Evolutionary conservation across 2,113 vertebrate genomes (phyloP), one percentile per base, ranked within the genome.

Genomic region (Pollimyrus isidori): DNA sequence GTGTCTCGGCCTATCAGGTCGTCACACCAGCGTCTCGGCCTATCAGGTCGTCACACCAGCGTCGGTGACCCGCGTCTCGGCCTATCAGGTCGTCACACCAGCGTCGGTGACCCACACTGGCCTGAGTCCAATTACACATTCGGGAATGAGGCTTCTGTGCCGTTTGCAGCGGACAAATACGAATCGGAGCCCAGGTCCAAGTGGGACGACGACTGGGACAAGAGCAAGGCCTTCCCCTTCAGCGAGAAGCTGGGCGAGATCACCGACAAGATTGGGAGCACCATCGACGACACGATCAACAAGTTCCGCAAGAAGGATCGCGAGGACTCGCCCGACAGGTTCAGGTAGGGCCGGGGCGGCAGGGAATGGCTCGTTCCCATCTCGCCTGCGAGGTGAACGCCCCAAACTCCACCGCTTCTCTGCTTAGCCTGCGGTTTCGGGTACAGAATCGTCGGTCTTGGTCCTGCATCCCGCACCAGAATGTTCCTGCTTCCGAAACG

Each of bases 131-230:
- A 19, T 76, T 42, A 39, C 73, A 39, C 73, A 3, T 42, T 17
- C 6, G 35, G 35, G 73, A 80, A 39, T 80, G 73, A 80, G 73
- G 39, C 45, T 48, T 23, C n/a, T 58, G n/a, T 62, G 15, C 73
- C 2, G 1, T 80, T 80, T 93, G 91, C 95, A 93, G 98, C 96
- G 91, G 98, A 99, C 92, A 95, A 95, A 91, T 98, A 98, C 0
- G 98, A 99, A 93, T 94, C 97, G 89, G 97, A 98, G 91, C 95
- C 94, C 89, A 95, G 95, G 89, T 96, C 96, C 90, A 98, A 96
- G 90, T 99, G 98, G 98, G 98, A 99, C 48, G 97, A 99, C 10
- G 98, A 99, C 88, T 99, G 97, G 97, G 98, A 99, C 91, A 97
- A 94, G 89, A 98, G 92, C 93, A 97, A 98, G 94, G 91, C 95